Base-by-base conservation (phyloP, 2,888 invertebrate genomes). In the Lepidocyrtoides sp. region DNA sequence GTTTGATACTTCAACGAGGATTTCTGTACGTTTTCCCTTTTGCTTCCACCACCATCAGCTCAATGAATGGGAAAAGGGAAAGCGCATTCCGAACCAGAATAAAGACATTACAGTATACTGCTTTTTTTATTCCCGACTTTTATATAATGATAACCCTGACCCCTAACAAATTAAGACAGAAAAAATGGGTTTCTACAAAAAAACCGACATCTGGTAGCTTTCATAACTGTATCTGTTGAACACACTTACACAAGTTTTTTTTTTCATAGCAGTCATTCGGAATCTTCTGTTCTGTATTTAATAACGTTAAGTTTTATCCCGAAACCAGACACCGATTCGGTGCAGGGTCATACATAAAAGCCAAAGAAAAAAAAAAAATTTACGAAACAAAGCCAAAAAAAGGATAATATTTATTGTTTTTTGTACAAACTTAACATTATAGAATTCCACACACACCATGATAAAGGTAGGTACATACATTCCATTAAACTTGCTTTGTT, bases 101-200 rank as follows among this genome's bases (percentile, higher is more conserved):
- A 12, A 44, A 72, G 44, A 66, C 63, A 72, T 44, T 72, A 41
- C 23, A 44, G 72, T 23, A 72, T 41, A 44, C 10, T 44, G 72
- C 23, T 41, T 41, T 14, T 69, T 63, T 10, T 41, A 41, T 63
- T 63, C 32, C n/a, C 1, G 29, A n/a, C 32, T 32, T 63, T 32
- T 29, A 63, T 63, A 63, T 32, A 51, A 51, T 60, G 36, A 72
- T 72, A 72, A 72, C 72, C 72, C 44, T 72, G 72, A 72, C 72
- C 72, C 72, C 17, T 72, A 72, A 23, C 72, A 44, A 72, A 44
- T 44, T 20, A 72, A 72, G 72, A 72, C 44, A 44, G 7, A 23
- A 66, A n/a, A 66, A 20, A 66, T 17, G n/a, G n/a, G n/a, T n/a
- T n/a, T n/a, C n/a, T 7, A 60, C 10, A 60, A n/a, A 54, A 8